Percentiles rank a stretch among this genome's conserved stretches.
Evolutionary conservation across 2,888 invertebrate species (phyloP).

Genomic region (Euzetes globulus): DNA sequence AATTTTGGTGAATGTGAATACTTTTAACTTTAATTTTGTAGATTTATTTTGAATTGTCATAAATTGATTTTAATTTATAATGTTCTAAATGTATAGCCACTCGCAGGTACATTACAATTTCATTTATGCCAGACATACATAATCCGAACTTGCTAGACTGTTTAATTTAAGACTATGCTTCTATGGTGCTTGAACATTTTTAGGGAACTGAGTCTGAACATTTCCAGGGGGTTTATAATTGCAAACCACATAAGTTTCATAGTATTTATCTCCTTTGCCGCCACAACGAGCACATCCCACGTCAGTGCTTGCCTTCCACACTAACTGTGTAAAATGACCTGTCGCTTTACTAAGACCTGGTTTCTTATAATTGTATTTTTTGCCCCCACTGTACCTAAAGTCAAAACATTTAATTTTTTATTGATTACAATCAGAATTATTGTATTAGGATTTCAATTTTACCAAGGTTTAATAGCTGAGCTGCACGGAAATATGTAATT

Average conservation of each 20-base stretch:
- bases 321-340: conserved; percentile 33
- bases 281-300: conserved; percentile 31
- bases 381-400: conserved; percentile 29
- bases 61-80: no score
- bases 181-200: background rate
- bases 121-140: no score
- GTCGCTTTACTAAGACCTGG: background rate
- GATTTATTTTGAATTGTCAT: no score
- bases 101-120: no score
- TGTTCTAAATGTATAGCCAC: no score
- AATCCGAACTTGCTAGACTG: no score
- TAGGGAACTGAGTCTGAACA: background rate
- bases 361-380: background rate
- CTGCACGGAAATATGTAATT: background rate
- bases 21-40: no score
- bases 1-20: no score
- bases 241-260: background rate
- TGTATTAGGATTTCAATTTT: background rate
- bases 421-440: no score
- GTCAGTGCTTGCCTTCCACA: background rate
- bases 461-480: background rate
- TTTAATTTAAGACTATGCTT: no score
- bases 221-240: background rate
- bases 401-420: no score
- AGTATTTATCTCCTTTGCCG: background rate